Conservation (phyloP, 2,888 invertebrate genomes). For the Himalopsyche tibetana region DNA sequence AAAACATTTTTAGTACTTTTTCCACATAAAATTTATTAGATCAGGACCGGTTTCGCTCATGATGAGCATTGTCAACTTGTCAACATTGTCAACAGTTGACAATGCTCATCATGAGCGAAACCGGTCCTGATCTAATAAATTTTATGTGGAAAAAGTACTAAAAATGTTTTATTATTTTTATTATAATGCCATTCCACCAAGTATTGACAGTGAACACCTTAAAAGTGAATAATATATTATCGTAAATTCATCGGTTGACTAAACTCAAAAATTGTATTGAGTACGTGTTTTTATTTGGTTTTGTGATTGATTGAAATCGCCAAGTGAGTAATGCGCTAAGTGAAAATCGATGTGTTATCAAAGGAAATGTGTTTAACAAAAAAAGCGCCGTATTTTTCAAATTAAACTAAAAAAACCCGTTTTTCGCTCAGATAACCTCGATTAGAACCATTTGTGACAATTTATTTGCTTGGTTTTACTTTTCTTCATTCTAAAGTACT, state of each 20-base stretch:
- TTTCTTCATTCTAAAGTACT: background rate
- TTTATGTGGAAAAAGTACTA: too few species aligned
- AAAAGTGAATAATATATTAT: too few species aligned
- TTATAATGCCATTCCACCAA: too few species aligned
- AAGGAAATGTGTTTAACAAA: slow-evolving; percentile 31
- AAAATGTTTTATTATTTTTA: too few species aligned
- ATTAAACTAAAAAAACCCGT: background rate
- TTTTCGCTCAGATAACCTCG: slow-evolving; percentile 28
- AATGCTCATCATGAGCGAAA: too few species aligned
- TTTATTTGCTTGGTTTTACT: slow-evolving; percentile 5
- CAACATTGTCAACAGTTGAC: too few species aligned
- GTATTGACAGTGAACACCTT: too few species aligned
- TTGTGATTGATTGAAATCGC: slow-evolving; percentile 24
- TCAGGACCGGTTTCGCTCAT: too few species aligned
- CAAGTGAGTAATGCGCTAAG: slow-evolving; percentile 27
- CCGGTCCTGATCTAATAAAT: too few species aligned
- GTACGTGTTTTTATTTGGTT: background rate
- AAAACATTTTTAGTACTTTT: too few species aligned
- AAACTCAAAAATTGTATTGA: background rate
- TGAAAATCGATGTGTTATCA: slow-evolving; percentile 32
- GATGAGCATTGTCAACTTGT: too few species aligned
- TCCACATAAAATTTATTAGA: too few species aligned
- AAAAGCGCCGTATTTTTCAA: background rate
- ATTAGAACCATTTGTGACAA: slow-evolving; percentile 22
- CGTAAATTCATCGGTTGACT: background rate